Evolutionary conservation across 1,140 invertebrate species (phyloP).

Genomic region (Campoletis sonorensis): DNA sequence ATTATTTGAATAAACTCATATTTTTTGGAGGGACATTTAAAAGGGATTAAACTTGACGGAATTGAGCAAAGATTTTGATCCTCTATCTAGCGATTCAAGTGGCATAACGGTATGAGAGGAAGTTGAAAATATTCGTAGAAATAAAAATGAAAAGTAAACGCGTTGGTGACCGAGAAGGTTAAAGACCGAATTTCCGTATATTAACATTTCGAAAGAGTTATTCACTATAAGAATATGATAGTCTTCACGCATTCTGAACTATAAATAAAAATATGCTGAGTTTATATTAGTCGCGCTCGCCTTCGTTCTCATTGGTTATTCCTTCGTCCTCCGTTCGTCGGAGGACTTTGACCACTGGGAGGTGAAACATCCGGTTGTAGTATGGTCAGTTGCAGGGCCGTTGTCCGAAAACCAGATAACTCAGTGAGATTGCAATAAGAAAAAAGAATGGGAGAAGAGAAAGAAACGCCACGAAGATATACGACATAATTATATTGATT

Average conservation of each 20-base stretch:
- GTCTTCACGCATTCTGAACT: not conserved
- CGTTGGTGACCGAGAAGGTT: no score
- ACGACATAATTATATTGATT: no score
- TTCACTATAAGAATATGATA: conserved; percentile 25
- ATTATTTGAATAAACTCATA: not conserved
- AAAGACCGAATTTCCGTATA: conserved; percentile 27
- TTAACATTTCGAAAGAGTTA: conserved; percentile 12
- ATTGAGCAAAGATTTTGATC: conserved; percentile 21
- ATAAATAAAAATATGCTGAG: conserved; percentile 16
- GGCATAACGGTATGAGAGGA: conserved; percentile 9
- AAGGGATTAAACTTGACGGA: not conserved
- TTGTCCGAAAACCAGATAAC: conserved; percentile 60
- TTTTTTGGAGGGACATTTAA: no score
- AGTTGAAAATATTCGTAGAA: not conserved
- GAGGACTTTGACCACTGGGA: conserved; percentile 30
- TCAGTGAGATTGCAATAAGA: conserved; percentile 53
- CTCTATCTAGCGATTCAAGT: not conserved
- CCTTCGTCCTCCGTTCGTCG: conserved; percentile 51
- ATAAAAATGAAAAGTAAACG: not conserved
- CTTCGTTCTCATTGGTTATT: conserved; percentile 51
- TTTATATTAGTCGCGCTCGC: conserved; percentile 46
- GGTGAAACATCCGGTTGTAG: conserved; percentile 53
- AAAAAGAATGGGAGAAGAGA: conserved; percentile 25
- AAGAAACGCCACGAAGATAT: no score
- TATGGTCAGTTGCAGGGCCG: conserved; percentile 60